Evolutionary conservation across 2,797 vertebrate genomes (phyloP).

Genomic region (Diplodus sargus): DNA sequence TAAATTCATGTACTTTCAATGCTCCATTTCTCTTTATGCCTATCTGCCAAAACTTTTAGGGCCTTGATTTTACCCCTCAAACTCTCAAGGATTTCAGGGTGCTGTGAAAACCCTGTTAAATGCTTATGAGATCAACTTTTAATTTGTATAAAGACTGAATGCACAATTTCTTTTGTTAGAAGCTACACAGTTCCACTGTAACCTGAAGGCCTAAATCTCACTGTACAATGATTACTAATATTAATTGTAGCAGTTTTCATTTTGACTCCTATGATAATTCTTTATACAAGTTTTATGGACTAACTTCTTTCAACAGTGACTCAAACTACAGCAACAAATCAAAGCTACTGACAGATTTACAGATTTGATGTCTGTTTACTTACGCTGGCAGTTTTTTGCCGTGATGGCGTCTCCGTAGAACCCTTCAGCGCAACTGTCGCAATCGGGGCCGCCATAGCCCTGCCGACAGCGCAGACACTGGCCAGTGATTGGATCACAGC

Average conservation of each 20-base stretch:
- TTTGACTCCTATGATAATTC: not conserved
- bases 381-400: slow-evolving; percentile 92
- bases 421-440: slow-evolving; percentile 91
- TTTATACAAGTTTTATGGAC: not conserved
- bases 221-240: not conserved
- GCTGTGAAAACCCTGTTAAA: not conserved
- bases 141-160: too few relatives aligned
- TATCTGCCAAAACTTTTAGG: too few relatives aligned
- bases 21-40: too few relatives aligned
- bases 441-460: slow-evolving; percentile 89
- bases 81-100: too few relatives aligned
- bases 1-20: too few relatives aligned
- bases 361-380: slow-evolving; percentile 73
- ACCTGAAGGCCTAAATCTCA: not conserved
- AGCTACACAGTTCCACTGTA: not conserved
- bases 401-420: slow-evolving; percentile 93
- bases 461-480: slow-evolving; percentile 92
- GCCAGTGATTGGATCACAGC: slow-evolving; percentile 94
- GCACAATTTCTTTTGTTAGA: not conserved
- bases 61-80: too few relatives aligned
- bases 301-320: not conserved
- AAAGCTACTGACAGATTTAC: not conserved
- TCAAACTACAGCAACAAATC: not conserved
- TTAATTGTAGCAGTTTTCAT: not conserved
- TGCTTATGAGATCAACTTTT: not conserved